Evolutionary conservation across 2,888 invertebrate genomes (phyloP).

Genomic region (Brenthis hecate): DNA sequence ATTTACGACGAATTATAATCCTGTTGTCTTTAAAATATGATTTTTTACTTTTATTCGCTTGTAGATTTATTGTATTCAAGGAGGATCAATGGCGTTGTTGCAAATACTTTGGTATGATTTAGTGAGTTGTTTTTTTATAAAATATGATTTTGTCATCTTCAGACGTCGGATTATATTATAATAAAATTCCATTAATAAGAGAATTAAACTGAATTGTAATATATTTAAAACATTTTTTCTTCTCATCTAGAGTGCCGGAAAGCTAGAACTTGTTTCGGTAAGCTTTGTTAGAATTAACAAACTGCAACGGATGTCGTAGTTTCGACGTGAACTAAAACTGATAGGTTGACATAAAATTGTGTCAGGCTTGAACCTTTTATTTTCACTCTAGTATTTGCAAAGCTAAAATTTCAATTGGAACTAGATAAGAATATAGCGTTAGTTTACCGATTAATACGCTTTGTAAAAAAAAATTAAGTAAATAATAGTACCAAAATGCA

Average conservation of each 20-base stretch:
- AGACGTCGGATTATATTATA: conserved; percentile 12
- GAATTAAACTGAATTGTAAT: too few relatives aligned
- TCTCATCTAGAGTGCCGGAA: too few relatives aligned
- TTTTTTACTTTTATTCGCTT: conserved; percentile 64
- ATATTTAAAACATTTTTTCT: too few relatives aligned
- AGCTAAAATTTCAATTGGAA: background rate
- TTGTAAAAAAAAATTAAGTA: too few relatives aligned
- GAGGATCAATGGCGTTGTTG: conserved; percentile 71
- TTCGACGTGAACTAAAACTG: background rate
- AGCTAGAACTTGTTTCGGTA: too few relatives aligned
- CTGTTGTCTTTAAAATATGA: conserved; percentile 65
- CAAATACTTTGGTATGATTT: conserved; percentile 63
- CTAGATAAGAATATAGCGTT: background rate
- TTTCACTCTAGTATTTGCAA: background rate
- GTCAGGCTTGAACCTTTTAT: background rate
- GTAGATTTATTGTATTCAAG: conserved; percentile 65
- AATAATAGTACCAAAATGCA: too few relatives aligned
- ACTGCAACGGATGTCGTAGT: background rate
- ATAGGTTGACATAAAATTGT: background rate
- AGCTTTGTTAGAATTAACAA: background rate
- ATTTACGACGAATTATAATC: conserved; percentile 44
- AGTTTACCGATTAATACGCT: too few relatives aligned
- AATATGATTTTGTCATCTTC: conserved; percentile 63
- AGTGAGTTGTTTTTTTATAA: conserved; percentile 62
- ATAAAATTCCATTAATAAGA: background rate